Evolutionary conservation across 2,113 vertebrate species (phyloP).

Genomic region (Gymnogyps californianus): DNA sequence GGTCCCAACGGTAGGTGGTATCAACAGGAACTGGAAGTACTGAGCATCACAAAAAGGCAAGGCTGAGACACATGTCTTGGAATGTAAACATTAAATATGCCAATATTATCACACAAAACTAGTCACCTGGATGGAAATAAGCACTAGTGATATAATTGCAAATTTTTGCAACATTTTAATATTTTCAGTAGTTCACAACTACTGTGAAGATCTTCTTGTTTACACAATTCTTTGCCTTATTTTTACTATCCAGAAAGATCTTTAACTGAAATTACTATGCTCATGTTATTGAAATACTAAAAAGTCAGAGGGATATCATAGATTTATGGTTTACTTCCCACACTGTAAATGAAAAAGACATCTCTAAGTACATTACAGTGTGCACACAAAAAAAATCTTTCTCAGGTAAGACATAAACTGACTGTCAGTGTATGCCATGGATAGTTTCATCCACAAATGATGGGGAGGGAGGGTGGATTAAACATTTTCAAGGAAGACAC

Average conservation of each 20-base stretch:
- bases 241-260: not conserved
- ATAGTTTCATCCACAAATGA: not conserved
- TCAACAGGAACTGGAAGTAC: not conserved
- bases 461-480: slow-evolving; percentile 46
- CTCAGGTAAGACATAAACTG: not conserved
- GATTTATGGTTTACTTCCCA: not conserved
- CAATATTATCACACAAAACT: not conserved
- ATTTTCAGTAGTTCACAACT: not conserved
- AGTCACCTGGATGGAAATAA: not conserved
- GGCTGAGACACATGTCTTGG: not conserved
- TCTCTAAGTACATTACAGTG: not conserved
- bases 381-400: not conserved
- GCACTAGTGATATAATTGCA: not conserved
- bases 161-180: not conserved
- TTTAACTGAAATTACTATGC: not conserved
- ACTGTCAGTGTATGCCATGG: not conserved
- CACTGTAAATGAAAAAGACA: not conserved
- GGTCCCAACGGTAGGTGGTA: fast-evolving
- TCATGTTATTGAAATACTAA: not conserved
- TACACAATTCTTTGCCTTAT: not conserved
- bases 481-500: slow-evolving; percentile 60
- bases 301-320: not conserved
- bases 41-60: not conserved
- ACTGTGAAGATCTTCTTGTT: not conserved
- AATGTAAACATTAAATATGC: not conserved